These are phyloP conservation scores for Mugil cephalus DNA, from an alignment of 2,113 vertebrate species.

Conservation along the genomic window DNA sequence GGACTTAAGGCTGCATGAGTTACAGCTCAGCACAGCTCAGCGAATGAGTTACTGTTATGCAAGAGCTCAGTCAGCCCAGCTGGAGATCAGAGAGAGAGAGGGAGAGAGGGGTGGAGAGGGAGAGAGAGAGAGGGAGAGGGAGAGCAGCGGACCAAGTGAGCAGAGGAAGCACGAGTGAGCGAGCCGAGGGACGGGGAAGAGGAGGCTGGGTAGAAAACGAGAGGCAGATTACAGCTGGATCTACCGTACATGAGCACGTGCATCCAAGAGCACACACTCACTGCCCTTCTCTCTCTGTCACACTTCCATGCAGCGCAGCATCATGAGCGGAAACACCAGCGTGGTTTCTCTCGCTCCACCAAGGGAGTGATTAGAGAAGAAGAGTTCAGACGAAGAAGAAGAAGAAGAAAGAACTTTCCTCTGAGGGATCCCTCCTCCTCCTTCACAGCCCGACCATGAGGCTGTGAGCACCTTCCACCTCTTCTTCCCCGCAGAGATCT, in stretches of 20 bases:
- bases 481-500: conserved; percentile 18
- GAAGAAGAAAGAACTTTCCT: conserved; percentile 31
- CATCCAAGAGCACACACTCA: conserved; percentile 29
- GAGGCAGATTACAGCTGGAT: conserved; percentile 69
- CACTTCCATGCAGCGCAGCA: conserved; percentile 38
- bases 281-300: conserved; percentile 31
- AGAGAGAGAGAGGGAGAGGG: conserved; percentile 35
- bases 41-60: conserved; percentile 76
- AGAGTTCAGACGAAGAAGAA: not conserved
- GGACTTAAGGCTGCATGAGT: conserved; percentile 79
- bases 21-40: conserved; percentile 74
- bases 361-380: conserved; percentile 34
- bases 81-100: conserved; percentile 70
- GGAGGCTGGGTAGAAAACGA: conserved; percentile 31
- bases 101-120: conserved; percentile 30
- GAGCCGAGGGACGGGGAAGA: conserved; percentile 46
- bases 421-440: conserved; percentile 11
- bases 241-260: conserved; percentile 18
- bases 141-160: conserved; percentile 25
- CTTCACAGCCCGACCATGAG: conserved; percentile 22
- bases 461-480: conserved; percentile 36
- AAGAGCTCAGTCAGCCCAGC: conserved; percentile 80
- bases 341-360: conserved; percentile 15
- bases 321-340: conserved; percentile 41
- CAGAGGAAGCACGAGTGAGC: conserved; percentile 31